Evolutionary conservation across 2,797 vertebrate species (phyloP).

Genomic region (Cyclura pinguis): DNA sequence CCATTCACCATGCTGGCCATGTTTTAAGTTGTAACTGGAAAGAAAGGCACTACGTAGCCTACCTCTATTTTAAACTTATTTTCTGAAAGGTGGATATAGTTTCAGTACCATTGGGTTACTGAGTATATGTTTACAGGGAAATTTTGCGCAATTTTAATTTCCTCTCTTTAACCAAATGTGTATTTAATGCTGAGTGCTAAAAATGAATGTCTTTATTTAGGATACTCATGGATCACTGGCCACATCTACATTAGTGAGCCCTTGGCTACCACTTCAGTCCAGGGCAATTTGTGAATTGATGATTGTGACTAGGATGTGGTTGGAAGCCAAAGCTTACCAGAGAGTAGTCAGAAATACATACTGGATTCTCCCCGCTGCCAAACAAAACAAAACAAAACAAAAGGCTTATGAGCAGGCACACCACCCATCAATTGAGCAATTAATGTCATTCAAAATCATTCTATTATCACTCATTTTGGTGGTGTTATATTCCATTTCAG

Average conservation of each 20-base stretch:
- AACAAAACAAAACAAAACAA: too few relatives aligned
- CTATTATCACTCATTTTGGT: not conserved
- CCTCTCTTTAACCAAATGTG: not conserved
- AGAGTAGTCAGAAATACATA: not conserved
- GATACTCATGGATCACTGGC: not conserved
- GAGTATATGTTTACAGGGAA: accelerated
- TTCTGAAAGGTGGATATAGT: conserved; percentile 2
- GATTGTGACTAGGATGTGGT: not conserved
- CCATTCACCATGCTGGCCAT: not conserved
- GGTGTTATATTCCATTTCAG: not conserved
- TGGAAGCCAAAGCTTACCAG: not conserved
- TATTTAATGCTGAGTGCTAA: conserved; percentile 17
- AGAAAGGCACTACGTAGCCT: not conserved
- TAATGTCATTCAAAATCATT: not conserved
- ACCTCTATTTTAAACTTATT: not conserved
- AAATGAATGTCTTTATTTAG: not conserved
- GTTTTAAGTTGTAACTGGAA: too few relatives aligned
- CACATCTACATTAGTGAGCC: not conserved
- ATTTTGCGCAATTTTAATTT: not conserved
- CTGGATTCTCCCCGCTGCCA: not conserved
- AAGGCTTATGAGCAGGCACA: not conserved
- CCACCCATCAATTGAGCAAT: not conserved
- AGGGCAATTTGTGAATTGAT: not conserved
- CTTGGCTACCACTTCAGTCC: not conserved
- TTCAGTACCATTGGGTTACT: accelerated